Percentiles rank a stretch among this genome's conserved stretches.
phyloP scores from a whole-genome alignment of 2,113 vertebrate genomes.

The Capra hircus region DNA sequence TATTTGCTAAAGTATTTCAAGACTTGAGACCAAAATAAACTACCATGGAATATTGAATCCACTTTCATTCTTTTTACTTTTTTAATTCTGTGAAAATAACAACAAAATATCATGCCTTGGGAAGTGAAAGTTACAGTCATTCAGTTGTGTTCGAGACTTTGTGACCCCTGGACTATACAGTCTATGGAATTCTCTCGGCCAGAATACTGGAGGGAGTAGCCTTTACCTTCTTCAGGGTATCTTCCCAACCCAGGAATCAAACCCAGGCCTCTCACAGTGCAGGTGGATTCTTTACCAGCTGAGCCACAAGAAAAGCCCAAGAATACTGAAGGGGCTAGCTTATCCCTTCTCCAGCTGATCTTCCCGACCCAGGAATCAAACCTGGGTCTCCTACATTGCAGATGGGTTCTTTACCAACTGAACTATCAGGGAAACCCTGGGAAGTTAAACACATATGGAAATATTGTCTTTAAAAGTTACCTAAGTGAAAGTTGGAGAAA shows the following conservation, averaged over 20 bases:
- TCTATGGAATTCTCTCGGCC: not conserved
- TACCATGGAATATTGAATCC: not conserved
- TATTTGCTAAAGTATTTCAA: constrained; percentile 3
- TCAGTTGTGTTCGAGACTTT: not conserved
- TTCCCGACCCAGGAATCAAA: not conserved
- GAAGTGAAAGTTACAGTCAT: not conserved
- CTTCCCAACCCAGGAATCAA: not conserved
- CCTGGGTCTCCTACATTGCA: not conserved
- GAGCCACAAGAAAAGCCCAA: not conserved
- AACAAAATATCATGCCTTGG: not conserved
- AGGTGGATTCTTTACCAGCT: not conserved
- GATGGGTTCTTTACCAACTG: not conserved
- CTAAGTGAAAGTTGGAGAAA: not conserved
- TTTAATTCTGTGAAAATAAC: constrained; percentile 25
- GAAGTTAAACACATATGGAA: not conserved
- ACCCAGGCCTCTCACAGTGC: not conserved
- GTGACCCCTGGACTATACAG: not conserved
- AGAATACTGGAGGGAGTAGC: not conserved
- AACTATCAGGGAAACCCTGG: not conserved
- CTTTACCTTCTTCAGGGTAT: not conserved
- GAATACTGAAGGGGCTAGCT: not conserved
- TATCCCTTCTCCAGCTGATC: not conserved
- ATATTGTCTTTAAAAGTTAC: not conserved
- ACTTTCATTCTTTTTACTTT: not conserved
- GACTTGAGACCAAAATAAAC: not conserved